These are phyloP conservation scores for Pachyrhynchus sulphureomaculatus DNA, from an alignment of 1,140 invertebrate species.

Conservation along the genomic window DNA sequence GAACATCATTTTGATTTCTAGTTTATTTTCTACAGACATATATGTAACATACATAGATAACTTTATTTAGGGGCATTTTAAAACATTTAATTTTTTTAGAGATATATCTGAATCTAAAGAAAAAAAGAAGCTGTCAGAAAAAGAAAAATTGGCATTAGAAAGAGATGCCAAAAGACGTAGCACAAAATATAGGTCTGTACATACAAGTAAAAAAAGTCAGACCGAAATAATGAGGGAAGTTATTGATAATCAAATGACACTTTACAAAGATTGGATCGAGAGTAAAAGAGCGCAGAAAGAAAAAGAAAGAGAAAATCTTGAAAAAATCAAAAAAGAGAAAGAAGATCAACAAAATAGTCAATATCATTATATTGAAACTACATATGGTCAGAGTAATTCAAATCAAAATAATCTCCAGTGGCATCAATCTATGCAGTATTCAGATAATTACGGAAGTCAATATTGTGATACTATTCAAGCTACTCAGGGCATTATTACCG, in stretches of 20 bases:
- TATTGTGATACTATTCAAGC: not conserved
- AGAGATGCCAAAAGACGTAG: constrained; percentile 64
- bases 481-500: constrained; percentile 17
- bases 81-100: constrained; percentile 26
- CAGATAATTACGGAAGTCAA: not conserved
- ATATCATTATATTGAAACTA: constrained; percentile 10
- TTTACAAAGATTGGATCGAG: constrained; percentile 40
- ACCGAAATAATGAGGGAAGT: constrained; percentile 64
- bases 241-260: constrained; percentile 59
- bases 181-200: constrained; percentile 62
- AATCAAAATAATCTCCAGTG: constrained; percentile 2
- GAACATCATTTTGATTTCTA: no score
- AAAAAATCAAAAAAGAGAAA: constrained; percentile 12
- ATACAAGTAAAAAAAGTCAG: constrained; percentile 65
- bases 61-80: no score
- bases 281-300: constrained; percentile 24
- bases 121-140: constrained; percentile 38
- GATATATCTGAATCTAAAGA: constrained; percentile 22
- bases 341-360: not conserved
- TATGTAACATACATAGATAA: no score
- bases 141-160: constrained; percentile 59
- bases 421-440: not conserved
- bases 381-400: constrained; percentile 2
- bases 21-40: no score
- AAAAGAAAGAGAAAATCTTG: constrained; percentile 15